phyloP scores from a whole-genome alignment of 2,888 invertebrate genomes.

The Synanthedon tipuliformis region DNA sequence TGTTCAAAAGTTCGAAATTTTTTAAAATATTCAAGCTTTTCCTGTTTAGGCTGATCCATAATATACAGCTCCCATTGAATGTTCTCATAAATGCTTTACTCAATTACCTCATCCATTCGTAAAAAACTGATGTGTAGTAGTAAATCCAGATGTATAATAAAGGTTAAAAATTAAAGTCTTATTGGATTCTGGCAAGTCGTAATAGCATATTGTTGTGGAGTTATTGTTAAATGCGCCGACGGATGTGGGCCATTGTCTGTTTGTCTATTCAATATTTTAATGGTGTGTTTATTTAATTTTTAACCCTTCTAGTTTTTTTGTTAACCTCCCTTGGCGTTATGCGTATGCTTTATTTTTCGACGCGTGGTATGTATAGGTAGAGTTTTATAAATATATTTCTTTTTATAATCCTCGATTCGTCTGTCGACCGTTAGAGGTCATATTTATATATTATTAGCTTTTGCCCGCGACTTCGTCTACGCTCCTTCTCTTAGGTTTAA shows the following conservation, averaged over 20 bases:
- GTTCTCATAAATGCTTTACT: no score
- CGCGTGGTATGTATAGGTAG: no score
- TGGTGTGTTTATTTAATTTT: slow-evolving; percentile 19
- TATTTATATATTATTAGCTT: no score
- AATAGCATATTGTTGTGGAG: slow-evolving; percentile 30
- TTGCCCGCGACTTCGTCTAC: no score
- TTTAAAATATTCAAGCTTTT: no score
- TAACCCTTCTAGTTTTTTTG: slow-evolving; percentile 30
- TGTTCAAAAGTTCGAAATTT: no score
- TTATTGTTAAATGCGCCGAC: slow-evolving; percentile 16
- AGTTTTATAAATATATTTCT: background rate
- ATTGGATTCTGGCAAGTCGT: slow-evolving; percentile 8
- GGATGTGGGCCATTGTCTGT: slow-evolving; percentile 29
- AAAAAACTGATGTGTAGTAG: background rate
- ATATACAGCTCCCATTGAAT: no score
- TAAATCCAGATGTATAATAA: background rate
- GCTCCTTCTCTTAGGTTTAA: no score
- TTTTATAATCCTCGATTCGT: background rate
- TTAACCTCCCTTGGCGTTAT: background rate
- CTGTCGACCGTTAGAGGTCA: no score
- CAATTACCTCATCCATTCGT: no score
- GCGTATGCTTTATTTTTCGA: background rate
- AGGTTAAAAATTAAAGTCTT: slow-evolving; percentile 10
- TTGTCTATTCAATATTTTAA: slow-evolving; percentile 29
- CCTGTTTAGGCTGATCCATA: no score